These are phyloP conservation scores for Lycaon pictus DNA, from an alignment of 2,113 vertebrate species.

Conservation along the genomic window DNA sequence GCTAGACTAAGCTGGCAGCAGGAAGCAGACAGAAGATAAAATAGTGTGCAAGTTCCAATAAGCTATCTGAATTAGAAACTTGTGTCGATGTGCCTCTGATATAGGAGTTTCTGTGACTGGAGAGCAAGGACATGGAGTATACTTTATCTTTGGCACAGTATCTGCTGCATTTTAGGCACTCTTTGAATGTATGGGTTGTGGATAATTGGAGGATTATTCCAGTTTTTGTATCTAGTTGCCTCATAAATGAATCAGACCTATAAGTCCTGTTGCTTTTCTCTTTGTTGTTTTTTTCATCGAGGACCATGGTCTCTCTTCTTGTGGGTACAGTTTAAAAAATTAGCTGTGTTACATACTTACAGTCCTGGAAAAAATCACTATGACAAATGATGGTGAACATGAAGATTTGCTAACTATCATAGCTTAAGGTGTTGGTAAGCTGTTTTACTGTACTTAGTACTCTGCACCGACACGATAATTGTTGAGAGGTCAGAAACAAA, in stretches of 20 bases:
- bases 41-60: constrained; percentile 4
- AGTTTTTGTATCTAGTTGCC: neutral
- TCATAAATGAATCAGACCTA: neutral
- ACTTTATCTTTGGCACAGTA: neutral
- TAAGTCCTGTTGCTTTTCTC: neutral
- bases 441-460: neutral
- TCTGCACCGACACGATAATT: neutral
- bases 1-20: neutral
- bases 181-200: neutral
- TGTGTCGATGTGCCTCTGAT: neutral
- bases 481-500: neutral
- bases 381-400: neutral
- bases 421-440: neutral
- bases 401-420: neutral
- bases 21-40: neutral
- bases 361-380: neutral
- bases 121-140: neutral
- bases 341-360: neutral
- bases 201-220: neutral
- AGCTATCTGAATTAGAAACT: neutral
- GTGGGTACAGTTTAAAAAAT: neutral
- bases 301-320: neutral
- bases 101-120: neutral
- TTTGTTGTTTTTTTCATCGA: neutral
- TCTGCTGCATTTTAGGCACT: neutral